Evolutionary conservation across 1,140 invertebrate species (phyloP), one percentile per base, ranked within the genome.

Genomic region (Nasonia giraulti): DNA sequence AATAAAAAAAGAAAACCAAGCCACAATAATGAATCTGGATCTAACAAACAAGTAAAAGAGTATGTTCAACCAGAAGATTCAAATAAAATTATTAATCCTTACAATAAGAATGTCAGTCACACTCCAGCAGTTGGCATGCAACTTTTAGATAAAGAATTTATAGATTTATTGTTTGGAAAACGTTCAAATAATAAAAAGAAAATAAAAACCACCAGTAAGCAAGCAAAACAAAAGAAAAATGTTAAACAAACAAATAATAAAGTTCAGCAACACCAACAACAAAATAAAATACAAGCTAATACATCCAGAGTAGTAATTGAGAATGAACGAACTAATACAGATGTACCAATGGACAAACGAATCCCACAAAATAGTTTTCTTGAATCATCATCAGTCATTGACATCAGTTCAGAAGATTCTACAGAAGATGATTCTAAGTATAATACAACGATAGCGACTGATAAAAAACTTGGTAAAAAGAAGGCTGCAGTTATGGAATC

Each of bases 321-420:
- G 20, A 78, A n/a, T 47, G 6, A 75, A 31, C 3, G 62, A n/a
- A 47, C 33, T 66, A 47, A 66, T 62, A 14, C 44, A 68, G n/a
- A 75, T 14, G 77, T 76, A 50, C 17, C n/a, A 80, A n/a, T 74
- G 14, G 85, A 77, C 44, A 83, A 86, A 14, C 50, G 78, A 80
- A 17, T 44, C 8, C 17, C 71, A 84, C 75, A 86, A 17, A n/a
- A 71, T n/a, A 31, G 76, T 79, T 69, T 27, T 77, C 23, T 11
- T 55, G 12, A 86, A 12, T 20, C n/a, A 12, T 20, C n/a, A 27
- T 69, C 75, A 66, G 69, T 87, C 68, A 85, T 86, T 68, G 73
- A 83, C 68, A 80, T 87, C n/a, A 82, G 80, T 75, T 86, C 85
- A n/a, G 86, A 85, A 20, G 85, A 87, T 74, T 83, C 44, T 73